phyloP scores from a whole-genome alignment of 2,797 vertebrate species.

The Mycteria americana region DNA sequence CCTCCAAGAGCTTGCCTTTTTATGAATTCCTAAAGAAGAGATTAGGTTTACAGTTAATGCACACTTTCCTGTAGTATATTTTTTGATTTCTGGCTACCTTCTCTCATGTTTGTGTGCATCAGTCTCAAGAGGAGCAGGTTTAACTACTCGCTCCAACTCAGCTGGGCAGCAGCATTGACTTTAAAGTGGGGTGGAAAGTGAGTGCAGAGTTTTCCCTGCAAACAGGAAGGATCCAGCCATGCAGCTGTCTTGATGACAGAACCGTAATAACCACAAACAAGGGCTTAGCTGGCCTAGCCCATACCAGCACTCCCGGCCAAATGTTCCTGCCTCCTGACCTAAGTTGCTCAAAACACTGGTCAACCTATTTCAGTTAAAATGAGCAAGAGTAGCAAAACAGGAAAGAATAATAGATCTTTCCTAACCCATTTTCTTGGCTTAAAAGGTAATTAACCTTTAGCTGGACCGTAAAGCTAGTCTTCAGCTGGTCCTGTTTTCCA shows the following conservation, averaged over 20 bases:
- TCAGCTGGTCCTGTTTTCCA: neutral
- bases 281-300: neutral
- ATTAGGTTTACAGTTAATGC: neutral
- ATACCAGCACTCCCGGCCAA: neutral
- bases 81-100: neutral
- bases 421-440: neutral
- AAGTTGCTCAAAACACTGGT: neutral
- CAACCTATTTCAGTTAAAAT: neutral
- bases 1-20: neutral
- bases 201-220: neutral
- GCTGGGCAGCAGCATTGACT: neutral
- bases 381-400: neutral
- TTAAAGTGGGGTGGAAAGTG: neutral
- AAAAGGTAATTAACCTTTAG: constrained; percentile 29
- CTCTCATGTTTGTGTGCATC: rapidly evolving
- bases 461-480: neutral
- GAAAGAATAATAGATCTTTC: neutral
- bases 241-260: neutral
- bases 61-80: neutral
- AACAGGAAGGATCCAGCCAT: neutral
- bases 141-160: neutral
- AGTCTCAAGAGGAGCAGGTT: neutral
- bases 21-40: constrained; percentile 7
- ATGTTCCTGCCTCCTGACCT: neutral
- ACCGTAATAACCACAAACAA: neutral